These are phyloP conservation scores for Ophioninae sp. DNA, from an alignment of 2,888 invertebrate species.

Conservation along the genomic window DNA sequence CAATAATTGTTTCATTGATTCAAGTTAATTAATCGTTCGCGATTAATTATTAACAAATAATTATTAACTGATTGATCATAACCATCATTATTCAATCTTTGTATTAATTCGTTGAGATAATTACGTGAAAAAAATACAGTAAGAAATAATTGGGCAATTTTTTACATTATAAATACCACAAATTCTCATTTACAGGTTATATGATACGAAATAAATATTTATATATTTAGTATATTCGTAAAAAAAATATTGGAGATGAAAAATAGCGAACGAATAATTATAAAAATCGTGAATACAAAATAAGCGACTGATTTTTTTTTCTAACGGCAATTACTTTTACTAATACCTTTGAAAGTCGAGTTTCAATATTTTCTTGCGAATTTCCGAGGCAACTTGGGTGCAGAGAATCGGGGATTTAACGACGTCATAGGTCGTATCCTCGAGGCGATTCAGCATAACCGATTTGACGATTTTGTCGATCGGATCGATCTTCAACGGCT, in stretches of 20 bases:
- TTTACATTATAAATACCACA: neutral
- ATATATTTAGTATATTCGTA: too few relatives aligned
- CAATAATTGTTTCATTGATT: too few relatives aligned
- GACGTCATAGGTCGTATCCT: constrained; percentile 84
- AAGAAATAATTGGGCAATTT: neutral
- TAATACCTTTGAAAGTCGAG: constrained; percentile 86
- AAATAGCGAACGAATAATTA: neutral
- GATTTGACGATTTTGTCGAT: constrained; percentile 84
- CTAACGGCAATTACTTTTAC: neutral
- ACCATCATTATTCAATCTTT: neutral
- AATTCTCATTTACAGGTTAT: neutral
- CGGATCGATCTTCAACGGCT: constrained; percentile 84
- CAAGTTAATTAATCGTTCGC: neutral
- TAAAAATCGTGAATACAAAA: neutral
- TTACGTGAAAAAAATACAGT: neutral
- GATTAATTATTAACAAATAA: neutral
- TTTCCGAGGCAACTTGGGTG: constrained; percentile 83
- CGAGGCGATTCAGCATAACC: constrained; percentile 84
- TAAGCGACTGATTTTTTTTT: neutral
- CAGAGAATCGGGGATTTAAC: constrained; percentile 83
- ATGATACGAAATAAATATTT: too few relatives aligned
- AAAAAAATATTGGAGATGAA: too few relatives aligned
- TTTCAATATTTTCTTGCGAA: constrained; percentile 85
- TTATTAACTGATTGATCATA: neutral
- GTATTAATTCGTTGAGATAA: neutral